phyloP scores from a whole-genome alignment of 2,113 vertebrate genomes.

The Aldabrachelys gigantea region DNA sequence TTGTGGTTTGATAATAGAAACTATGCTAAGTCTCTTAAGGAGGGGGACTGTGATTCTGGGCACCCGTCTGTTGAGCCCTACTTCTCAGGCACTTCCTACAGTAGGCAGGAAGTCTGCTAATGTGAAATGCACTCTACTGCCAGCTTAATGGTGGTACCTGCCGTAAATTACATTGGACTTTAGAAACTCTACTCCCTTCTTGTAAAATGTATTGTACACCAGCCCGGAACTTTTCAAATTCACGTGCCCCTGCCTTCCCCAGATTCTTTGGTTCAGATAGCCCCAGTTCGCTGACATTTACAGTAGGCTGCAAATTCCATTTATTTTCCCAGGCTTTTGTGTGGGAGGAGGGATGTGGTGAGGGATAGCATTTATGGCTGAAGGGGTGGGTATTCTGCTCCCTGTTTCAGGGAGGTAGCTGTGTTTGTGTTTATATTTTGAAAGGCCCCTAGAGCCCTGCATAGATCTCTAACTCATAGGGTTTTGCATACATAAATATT shows the following conservation, averaged over 20 bases:
- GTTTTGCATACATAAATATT: not conserved
- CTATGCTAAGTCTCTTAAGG: not conserved
- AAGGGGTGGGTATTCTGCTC: not conserved
- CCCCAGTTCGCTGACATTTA: not conserved
- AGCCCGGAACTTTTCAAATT: not conserved
- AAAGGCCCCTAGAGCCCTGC: not conserved
- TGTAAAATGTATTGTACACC: not conserved
- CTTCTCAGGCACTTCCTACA: not conserved
- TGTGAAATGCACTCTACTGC: not conserved
- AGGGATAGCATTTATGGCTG: not conserved
- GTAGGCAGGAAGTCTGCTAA: not conserved
- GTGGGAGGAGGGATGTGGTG: not conserved
- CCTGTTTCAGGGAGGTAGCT: not conserved
- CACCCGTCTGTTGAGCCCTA: not conserved
- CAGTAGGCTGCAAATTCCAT: not conserved
- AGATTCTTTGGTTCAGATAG: not conserved
- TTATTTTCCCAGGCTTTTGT: not conserved
- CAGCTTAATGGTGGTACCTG: not conserved
- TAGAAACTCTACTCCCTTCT: not conserved
- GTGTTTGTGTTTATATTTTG: not conserved
- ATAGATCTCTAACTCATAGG: not conserved
- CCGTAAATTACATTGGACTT: not conserved
- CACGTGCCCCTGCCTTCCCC: not conserved
- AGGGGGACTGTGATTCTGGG: not conserved
- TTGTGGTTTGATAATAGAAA: slow-evolving; percentile 55